Evolutionary conservation across 1,140 invertebrate species (phyloP), one percentile per base, ranked within the genome.

Genomic region (Homarus americanus): DNA sequence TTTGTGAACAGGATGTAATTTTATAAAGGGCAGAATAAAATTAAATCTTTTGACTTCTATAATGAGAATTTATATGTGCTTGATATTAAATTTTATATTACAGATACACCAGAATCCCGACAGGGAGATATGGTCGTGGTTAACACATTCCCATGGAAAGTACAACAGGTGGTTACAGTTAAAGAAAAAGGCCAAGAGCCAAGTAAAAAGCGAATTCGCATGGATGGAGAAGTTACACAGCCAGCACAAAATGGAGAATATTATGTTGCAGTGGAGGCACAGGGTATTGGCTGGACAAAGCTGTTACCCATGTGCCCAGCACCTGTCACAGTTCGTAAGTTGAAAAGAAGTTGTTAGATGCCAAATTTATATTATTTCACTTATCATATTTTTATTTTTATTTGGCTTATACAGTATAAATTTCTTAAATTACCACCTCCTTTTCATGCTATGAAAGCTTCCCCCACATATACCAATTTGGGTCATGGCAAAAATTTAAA

Each of bases 221-320:
- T 78, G 17, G 69, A 87, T n/a, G 84, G 49, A 17, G 76, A 87
- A n/a, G 12, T 66, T 24, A 69, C 17, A 4, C 75, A 87, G 36
- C n/a, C 75, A 24, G 36, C 76, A 28, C 41, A 53, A 9, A 49
- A 7, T 4, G 85, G 85, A 38, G 53, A 63, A 5, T 40, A 80
- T 72, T 87, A 87, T 69, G 36, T 87, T 63, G 85, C 85, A 12
- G 58, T 87, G 28, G 76, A 79, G n/a, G 76, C 58, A 20, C 53
- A 78, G 15, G 85, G 85, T 17, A 87, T 87, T 63, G 85, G 85
- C n/a, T 87, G 76, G 75, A n/a, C 75, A 53, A 87, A 69, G 32
- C 38, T 79, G 7, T 58, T 24, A 36, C 34, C 58, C 34, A 66
- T 49, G 5, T 36, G n/a, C 17, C 53, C 85, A 24, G 24, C 85